These are phyloP conservation scores for Sphaeridia pumilis DNA, from an alignment of 2,888 invertebrate species.

Conservation along the genomic window DNA sequence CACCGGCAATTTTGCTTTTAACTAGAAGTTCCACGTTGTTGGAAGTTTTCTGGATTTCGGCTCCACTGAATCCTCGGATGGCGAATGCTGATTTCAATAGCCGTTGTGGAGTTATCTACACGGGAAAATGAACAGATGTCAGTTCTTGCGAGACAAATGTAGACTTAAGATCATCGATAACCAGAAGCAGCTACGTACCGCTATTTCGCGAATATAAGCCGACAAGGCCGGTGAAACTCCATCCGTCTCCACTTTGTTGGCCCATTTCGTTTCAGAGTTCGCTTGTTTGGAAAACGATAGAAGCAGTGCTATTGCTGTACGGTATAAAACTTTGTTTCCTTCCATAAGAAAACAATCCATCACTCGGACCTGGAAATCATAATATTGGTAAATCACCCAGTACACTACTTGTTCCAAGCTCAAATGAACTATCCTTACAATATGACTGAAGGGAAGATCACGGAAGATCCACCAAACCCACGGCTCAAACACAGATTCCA, in stretches of 20 bases:
- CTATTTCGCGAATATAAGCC: constrained; percentile 38
- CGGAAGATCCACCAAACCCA: constrained; percentile 99
- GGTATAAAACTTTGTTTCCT: constrained; percentile 89
- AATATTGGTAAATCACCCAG: constrained; percentile 8
- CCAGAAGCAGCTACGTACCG: constrained; percentile 7
- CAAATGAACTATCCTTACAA: constrained; percentile 45
- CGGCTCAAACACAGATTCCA: constrained; percentile 79
- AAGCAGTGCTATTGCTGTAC: constrained; percentile 83
- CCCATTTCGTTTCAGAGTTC: constrained; percentile 54
- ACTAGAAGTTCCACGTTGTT: constrained; percentile 84
- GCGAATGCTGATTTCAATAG: constrained; percentile 76
- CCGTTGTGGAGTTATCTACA: constrained; percentile 61
- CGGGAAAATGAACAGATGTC: too few species aligned
- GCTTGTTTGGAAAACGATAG: constrained; percentile 60
- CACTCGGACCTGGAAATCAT: constrained; percentile 57
- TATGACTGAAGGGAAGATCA: constrained; percentile 84
- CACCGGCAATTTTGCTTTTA: constrained; percentile 64
- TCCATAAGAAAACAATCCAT: constrained; percentile 97
- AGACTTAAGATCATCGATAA: too few species aligned
- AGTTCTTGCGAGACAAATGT: too few species aligned
- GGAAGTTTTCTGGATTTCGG: constrained; percentile 85
- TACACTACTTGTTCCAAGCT: not conserved
- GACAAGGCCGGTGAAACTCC: constrained; percentile 72
- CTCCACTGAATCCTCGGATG: constrained; percentile 83
- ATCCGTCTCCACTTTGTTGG: constrained; percentile 69